Evolutionary conservation across 2,888 invertebrate species (phyloP), one percentile per base, ranked within the genome.

Genomic region (Chalcis sispes): DNA sequence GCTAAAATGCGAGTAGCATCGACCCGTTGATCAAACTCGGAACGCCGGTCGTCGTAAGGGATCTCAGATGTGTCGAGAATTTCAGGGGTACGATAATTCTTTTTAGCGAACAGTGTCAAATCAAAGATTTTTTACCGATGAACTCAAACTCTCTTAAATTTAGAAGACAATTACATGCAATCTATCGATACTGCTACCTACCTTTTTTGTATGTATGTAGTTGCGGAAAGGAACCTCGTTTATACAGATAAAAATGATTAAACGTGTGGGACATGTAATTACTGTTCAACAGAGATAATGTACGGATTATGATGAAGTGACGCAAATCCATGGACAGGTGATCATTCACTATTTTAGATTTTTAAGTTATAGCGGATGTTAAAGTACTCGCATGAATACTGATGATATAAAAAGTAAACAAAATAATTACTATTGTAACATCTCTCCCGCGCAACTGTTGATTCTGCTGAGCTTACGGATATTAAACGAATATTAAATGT

Each of bases 381-480:
- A 77, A 77, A 72, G 77, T 79, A 79, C 80, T 78, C 75, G 78
- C 75, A 70, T 69, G 58, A 77, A 66, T 25, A 72, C 65, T 23
- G 40, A 62, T 61, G n/a, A 69, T 46, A 58, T 27, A 46, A 42
- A 20, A 62, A 71, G 20, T 32, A 54, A 59, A 74, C 8, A 36
- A 74, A 66, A 62, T 42, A 64, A 36, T 40, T 61, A 75, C 50
- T 69, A 73, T 67, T 79, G 67, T 79, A 82, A 83, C 83, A 81
- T 82, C 81, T 83, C 81, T 84, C 81, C 80, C 79, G 82, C 82
- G 83, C 84, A 84, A 82, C 82, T 84, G 83, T 85, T 84, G 82
- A 85, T 82, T 84, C 84, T 85, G 84, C 84, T 82, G 85, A 84
- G 84, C 84, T 85, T 84, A 82, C 83, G 82, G 83, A 85, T 84